Conservation (phyloP, 1,140 invertebrate genomes). For the Plectrocnemia conspersa region DNA sequence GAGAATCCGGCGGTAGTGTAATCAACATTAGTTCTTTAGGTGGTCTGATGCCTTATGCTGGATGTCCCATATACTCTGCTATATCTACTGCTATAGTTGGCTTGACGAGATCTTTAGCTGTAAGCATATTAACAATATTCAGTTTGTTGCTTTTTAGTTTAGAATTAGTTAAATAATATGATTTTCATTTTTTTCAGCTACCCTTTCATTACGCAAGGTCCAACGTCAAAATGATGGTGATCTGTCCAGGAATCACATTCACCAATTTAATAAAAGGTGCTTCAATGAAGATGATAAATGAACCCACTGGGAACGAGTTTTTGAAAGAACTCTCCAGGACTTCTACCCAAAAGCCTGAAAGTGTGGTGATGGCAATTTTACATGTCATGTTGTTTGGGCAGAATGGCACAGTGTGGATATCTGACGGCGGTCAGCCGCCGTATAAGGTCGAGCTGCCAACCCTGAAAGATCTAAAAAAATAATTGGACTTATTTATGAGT, state of each 20-base stretch:
- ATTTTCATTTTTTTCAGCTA: constrained; percentile 38
- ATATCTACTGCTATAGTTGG: constrained; percentile 55
- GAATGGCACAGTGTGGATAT: constrained; percentile 53
- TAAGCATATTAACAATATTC: constrained; percentile 38
- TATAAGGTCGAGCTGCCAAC: constrained; percentile 48
- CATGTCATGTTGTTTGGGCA: constrained; percentile 47
- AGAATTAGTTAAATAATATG: too few relatives aligned
- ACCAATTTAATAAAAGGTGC: constrained; percentile 38
- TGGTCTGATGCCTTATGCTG: constrained; percentile 47
- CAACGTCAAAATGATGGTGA: constrained; percentile 45
- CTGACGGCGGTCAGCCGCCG: constrained; percentile 47
- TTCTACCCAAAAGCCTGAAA: constrained; percentile 38
- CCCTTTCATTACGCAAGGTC: constrained; percentile 38
- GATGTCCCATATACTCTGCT: constrained; percentile 53
- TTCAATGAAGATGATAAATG: constrained; percentile 27
- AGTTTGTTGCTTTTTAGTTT: too few relatives aligned
- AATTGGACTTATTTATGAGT: background rate
- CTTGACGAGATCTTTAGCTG: constrained; percentile 52
- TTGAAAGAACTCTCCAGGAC: constrained; percentile 22
- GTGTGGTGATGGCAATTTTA: constrained; percentile 47
- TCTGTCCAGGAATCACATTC: constrained; percentile 50
- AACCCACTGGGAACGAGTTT: constrained; percentile 27
- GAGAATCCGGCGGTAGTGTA: constrained; percentile 49
- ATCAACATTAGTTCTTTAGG: constrained; percentile 51
- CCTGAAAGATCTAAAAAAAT: background rate